Base-by-base conservation (phyloP, 2,113 vertebrate genomes). In the Vimba vimba region DNA sequence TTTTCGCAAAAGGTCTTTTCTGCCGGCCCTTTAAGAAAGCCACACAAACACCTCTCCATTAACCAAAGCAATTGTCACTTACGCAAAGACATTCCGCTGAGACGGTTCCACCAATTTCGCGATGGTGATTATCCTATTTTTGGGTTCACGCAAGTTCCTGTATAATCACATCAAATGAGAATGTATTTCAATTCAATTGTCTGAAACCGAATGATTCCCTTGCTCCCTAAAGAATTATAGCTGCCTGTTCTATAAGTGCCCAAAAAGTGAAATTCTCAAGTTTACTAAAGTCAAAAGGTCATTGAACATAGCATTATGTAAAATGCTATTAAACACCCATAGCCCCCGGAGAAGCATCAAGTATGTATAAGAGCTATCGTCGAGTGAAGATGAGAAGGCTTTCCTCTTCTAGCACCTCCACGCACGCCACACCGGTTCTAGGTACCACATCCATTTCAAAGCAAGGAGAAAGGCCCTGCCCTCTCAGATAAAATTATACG, bases 401-500 rank as follows among this genome's bases (percentile, higher is more conserved):
- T 33, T 59, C n/a, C 17, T 81, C 23, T 57, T 79, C 52, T 43
- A 59, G 71, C 66, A 74, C 59, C 39, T 62, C 52, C 47, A 33
- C 23, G 39, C 33, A 25, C 27, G 4, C 47, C 64, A 13, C 21
- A 23, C 60, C 11, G 8, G 39, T 33, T 77, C 59, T 81, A 30
- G 12, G 52, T 57, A 82, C 77, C 74, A 79, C 73, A 84, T 85
- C 52, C 76, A 86, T 88, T 88, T 84, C 52, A 43, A 83, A 83
- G 62, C 73, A 74, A 36, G 50, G 76, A 68, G 87, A 84, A 89
- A 83, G 88, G 55, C 82, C 87, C 60, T 88, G 86, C 80, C 79
- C 81, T 87, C 73, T 52, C 85, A 68, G 87, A 69, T 83, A 82
- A 90, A 91, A 90, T 92, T 79, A 87, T 60, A 89, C 17, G 25